These are phyloP conservation scores for Platanista minor DNA, from an alignment of 2,113 vertebrate species.

Conservation along the genomic window DNA sequence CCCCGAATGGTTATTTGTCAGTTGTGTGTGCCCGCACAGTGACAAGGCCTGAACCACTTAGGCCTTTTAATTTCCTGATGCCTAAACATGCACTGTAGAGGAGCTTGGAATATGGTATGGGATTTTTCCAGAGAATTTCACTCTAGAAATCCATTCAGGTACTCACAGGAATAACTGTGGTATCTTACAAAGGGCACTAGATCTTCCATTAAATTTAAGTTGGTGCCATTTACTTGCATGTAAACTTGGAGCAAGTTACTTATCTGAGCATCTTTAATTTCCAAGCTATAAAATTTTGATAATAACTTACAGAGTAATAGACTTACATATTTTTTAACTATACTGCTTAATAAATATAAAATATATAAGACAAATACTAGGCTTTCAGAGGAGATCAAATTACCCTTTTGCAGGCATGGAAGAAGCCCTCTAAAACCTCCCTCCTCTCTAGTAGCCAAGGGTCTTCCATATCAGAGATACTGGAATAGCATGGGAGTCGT, in stretches of 20 bases:
- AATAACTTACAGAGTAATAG: background rate
- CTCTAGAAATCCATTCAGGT: background rate
- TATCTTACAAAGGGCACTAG: background rate
- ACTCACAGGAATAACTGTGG: background rate
- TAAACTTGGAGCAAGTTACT: background rate
- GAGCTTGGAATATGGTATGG: background rate
- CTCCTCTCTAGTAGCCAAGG: background rate
- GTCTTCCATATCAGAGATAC: background rate
- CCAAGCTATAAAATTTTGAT: background rate
- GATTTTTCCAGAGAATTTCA: constrained; percentile 20
- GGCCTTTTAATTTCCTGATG: constrained; percentile 30
- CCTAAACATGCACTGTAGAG: background rate
- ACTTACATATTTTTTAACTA: background rate
- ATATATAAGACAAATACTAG: background rate
- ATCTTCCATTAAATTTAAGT: background rate
- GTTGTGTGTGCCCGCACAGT: background rate
- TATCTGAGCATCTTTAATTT: background rate
- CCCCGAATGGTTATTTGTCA: background rate
- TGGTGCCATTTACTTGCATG: background rate
- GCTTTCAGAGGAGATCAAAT: background rate
- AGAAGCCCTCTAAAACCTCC: background rate
- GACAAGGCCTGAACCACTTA: background rate
- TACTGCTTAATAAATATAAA: background rate
- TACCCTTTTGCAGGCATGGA: background rate
- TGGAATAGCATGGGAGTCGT: background rate